phyloP scores from a whole-genome alignment of 2,797 vertebrate species.

The Fundulus diaphanus region DNA sequence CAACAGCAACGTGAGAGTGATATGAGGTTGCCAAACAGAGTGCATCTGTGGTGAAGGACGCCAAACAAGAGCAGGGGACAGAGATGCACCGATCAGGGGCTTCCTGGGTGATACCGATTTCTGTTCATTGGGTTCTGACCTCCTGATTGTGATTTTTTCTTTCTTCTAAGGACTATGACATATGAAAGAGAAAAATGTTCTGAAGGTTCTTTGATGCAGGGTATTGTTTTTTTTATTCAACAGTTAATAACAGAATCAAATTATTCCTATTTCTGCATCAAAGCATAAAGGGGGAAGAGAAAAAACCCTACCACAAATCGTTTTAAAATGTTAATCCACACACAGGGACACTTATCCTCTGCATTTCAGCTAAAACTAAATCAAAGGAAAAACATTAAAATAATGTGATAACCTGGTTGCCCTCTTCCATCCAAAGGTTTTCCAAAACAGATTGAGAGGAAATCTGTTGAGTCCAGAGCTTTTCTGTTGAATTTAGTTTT shows the following conservation, averaged over 20 bases:
- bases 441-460: too few species aligned
- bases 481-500: too few species aligned
- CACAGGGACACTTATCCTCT: too few species aligned
- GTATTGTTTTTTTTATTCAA: neutral
- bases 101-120: neutral
- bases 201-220: neutral
- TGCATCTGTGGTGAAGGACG: constrained; percentile 30
- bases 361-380: too few species aligned
- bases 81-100: neutral
- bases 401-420: too few species aligned
- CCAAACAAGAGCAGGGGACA: constrained; percentile 1
- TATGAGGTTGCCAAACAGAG: constrained; percentile 34
- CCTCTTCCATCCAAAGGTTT: too few species aligned
- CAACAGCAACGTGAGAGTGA: constrained; percentile 43
- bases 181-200: neutral
- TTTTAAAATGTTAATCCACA: too few species aligned
- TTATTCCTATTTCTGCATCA: neutral
- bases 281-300: too few species aligned
- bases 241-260: neutral
- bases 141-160: neutral
- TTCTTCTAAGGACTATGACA: neutral
- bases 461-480: too few species aligned
- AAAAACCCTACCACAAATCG: too few species aligned
- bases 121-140: neutral
- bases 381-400: too few species aligned